phyloP scores from a whole-genome alignment of 2,113 vertebrate genomes.

The Apistogramma diplotaenia region DNA sequence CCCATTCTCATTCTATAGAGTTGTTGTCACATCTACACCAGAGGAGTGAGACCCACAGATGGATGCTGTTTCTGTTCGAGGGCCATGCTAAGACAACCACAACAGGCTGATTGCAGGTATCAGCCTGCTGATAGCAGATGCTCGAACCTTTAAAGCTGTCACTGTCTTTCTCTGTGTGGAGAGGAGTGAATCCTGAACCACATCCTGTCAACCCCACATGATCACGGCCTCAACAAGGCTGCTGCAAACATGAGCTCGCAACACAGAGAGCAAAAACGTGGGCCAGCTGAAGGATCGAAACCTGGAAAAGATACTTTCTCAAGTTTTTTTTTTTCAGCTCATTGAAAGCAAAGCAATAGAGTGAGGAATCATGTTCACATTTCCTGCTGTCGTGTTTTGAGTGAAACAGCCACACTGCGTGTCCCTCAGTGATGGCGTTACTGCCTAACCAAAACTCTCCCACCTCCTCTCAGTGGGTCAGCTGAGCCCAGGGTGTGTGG shows the following conservation, averaged over 20 bases:
- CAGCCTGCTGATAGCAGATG: constrained; percentile 50
- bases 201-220: constrained; percentile 65
- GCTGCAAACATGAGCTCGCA: constrained; percentile 32
- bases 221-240: constrained; percentile 3
- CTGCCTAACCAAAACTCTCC: constrained; percentile 69
- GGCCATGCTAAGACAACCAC: constrained; percentile 51
- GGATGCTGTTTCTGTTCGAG: constrained; percentile 36
- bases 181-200: constrained; percentile 57
- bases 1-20: background rate
- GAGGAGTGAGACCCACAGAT: constrained; percentile 18
- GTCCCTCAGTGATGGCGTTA: constrained; percentile 49
- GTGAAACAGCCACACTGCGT: constrained; percentile 22
- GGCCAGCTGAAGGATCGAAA: constrained; percentile 20
- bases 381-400: constrained; percentile 18
- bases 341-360: background rate
- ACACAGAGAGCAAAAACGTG: constrained; percentile 20
- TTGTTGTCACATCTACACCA: constrained; percentile 29
- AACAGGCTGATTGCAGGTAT: constrained; percentile 50
- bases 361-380: constrained; percentile 1
- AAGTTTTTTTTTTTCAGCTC: background rate
- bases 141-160: constrained; percentile 62
- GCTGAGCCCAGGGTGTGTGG: constrained; percentile 69
- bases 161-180: constrained; percentile 30
- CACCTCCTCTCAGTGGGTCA: constrained; percentile 73
- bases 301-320: background rate